Evolutionary conservation across 2,888 invertebrate genomes (phyloP).

Genomic region (Plebejus anna): DNA sequence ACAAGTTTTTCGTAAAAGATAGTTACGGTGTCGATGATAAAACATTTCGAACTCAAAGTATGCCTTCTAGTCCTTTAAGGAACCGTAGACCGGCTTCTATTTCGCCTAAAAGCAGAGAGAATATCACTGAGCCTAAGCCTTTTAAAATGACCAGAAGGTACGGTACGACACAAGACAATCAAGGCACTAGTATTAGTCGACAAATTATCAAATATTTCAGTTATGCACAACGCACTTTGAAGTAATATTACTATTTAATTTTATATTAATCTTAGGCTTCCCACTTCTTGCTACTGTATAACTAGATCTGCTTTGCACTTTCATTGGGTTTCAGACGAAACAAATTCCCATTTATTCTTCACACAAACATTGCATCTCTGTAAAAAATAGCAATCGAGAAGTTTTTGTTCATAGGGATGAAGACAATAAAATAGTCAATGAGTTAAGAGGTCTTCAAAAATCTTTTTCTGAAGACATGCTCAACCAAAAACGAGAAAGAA

Average conservation of each 20-base stretch:
- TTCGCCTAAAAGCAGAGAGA: slow-evolving; percentile 49
- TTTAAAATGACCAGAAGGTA: slow-evolving; percentile 86
- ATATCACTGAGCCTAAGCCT: slow-evolving; percentile 82
- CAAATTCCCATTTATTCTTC: not conserved
- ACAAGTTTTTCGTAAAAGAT: slow-evolving; percentile 59
- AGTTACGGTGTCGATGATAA: slow-evolving; percentile 47
- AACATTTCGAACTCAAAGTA: slow-evolving; percentile 75
- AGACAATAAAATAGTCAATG: slow-evolving; percentile 79
- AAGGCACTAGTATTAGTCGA: not conserved
- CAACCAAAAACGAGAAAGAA: slow-evolving; percentile 71
- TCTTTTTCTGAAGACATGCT: slow-evolving; percentile 72
- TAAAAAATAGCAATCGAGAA: too few species aligned
- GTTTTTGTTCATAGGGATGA: slow-evolving; percentile 77
- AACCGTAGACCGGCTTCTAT: slow-evolving; percentile 55
- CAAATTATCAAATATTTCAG: not conserved
- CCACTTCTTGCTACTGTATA: too few species aligned
- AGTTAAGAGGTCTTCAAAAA: slow-evolving; percentile 67
- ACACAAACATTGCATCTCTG: not conserved
- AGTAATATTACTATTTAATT: too few species aligned
- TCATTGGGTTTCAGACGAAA: not conserved
- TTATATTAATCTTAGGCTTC: too few species aligned
- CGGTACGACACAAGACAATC: slow-evolving; percentile 23
- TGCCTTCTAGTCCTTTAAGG: slow-evolving; percentile 79
- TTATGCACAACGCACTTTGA: too few species aligned
- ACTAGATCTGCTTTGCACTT: not conserved